A percentile compares a stretch with the other conserved stretches of the same genome.
These are phyloP conservation scores for Lophotis ruficrista DNA, from an alignment of 2,113 vertebrate genomes.

Conservation along the genomic window DNA sequence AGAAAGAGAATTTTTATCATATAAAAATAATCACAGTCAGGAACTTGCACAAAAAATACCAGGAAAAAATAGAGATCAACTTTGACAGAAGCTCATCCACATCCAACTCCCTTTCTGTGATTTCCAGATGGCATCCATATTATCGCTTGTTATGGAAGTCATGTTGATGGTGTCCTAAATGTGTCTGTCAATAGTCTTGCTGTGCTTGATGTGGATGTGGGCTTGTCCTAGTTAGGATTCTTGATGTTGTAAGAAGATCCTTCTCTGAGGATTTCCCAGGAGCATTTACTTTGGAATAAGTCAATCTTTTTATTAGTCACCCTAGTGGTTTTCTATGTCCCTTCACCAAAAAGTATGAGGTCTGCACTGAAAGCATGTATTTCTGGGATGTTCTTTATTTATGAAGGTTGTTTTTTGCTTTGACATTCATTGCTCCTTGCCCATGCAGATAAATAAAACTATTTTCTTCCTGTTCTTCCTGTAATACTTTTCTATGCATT, in stretches of 20 bases:
- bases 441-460: neutral
- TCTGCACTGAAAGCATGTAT: neutral
- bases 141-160: conserved; percentile 45
- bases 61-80: conserved; percentile 5
- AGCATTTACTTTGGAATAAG: neutral
- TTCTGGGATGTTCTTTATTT: neutral
- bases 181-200: conserved; percentile 25
- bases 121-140: conserved; percentile 60
- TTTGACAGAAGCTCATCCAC: conserved; percentile 42
- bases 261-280: conserved; percentile 1
- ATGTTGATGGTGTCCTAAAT: conserved; percentile 51
- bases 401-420: neutral
- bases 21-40: conserved; percentile 19
- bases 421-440: neutral
- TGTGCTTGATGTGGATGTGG: conserved; percentile 21
- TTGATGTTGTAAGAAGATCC: neutral
- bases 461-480: neutral
- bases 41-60: conserved; percentile 10
- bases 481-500: neutral
- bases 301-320: neutral
- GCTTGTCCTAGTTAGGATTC: conserved; percentile 39
- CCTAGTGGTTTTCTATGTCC: neutral
- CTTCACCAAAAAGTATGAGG: neutral
- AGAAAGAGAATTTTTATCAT: neutral
- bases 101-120: conserved; percentile 14